Conservation (phyloP, 2,113 vertebrate species). For the Ahaetulla prasina region DNA sequence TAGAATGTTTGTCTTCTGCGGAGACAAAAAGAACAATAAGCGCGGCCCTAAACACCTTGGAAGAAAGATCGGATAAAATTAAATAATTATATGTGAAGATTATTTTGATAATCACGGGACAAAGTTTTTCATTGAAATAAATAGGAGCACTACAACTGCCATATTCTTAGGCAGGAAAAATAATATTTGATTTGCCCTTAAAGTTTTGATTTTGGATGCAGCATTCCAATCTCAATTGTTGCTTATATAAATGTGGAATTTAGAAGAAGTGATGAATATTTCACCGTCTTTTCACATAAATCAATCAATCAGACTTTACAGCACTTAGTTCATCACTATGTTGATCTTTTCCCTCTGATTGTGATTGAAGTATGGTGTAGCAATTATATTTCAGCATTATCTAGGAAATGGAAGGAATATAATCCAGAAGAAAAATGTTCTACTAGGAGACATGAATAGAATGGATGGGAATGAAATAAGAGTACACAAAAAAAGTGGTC, state of each 20-base stretch:
- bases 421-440: not conserved
- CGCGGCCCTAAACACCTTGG: not conserved
- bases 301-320: not conserved
- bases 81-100: not conserved
- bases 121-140: not conserved
- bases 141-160: not conserved
- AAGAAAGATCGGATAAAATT: not conserved
- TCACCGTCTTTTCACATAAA: slow-evolving; percentile 28
- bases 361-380: slow-evolving; percentile 31
- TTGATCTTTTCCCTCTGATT: slow-evolving; percentile 37
- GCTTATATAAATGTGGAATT: slow-evolving; percentile 19
- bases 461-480: not conserved
- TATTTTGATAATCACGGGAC: not conserved
- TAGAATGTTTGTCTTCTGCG: not conserved
- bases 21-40: not conserved
- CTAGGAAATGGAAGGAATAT: slow-evolving; percentile 33
- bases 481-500: not conserved
- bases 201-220: slow-evolving; percentile 8
- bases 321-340: slow-evolving; percentile 40
- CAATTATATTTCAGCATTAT: slow-evolving; percentile 42
- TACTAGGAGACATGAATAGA: not conserved
- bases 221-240: not conserved
- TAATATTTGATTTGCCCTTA: not conserved
- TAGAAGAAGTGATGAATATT: slow-evolving; percentile 14
- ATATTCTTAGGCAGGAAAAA: not conserved